Evolutionary conservation across 2,888 invertebrate genomes (phyloP).

Genomic region (Andrena bucephala): DNA sequence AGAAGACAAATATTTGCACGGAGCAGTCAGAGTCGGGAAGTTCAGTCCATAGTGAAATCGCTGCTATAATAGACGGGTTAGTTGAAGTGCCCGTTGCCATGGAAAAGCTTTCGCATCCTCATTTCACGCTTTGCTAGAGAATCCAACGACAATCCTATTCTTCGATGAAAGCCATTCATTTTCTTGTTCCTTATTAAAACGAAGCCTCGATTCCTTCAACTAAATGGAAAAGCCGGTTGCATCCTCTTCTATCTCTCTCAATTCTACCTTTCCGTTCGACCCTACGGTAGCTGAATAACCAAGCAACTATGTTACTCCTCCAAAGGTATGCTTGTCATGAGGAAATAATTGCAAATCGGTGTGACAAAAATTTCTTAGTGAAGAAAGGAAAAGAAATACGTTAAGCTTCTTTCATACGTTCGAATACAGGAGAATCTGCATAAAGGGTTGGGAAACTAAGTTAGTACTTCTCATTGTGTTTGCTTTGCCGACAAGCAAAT

Average conservation of each 20-base stretch:
- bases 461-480: slow-evolving; percentile 32
- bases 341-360: neutral
- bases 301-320: neutral
- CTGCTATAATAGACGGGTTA: slow-evolving; percentile 33
- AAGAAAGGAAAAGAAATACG: no score
- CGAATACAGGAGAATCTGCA: slow-evolving; percentile 10
- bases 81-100: slow-evolving; percentile 26
- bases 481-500: slow-evolving; percentile 22
- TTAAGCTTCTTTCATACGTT: no score
- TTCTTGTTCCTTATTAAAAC: slow-evolving; percentile 41
- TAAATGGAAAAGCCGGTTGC: slow-evolving; percentile 9
- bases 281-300: neutral
- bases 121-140: slow-evolving; percentile 23
- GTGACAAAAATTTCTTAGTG: no score
- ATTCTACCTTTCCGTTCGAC: neutral
- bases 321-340: neutral
- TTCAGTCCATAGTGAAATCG: slow-evolving; percentile 34
- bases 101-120: slow-evolving; percentile 28
- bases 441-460: slow-evolving; percentile 18
- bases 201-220: slow-evolving; percentile 13
- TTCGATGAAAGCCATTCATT: slow-evolving; percentile 7
- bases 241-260: neutral
- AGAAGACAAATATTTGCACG: slow-evolving; percentile 55
- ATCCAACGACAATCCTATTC: neutral
- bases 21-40: slow-evolving; percentile 8